Percentiles rank a stretch among this genome's conserved stretches.
These are phyloP conservation scores for Acromyrmex charruanus DNA, from an alignment of 1,140 invertebrate species.

Conservation along the genomic window DNA sequence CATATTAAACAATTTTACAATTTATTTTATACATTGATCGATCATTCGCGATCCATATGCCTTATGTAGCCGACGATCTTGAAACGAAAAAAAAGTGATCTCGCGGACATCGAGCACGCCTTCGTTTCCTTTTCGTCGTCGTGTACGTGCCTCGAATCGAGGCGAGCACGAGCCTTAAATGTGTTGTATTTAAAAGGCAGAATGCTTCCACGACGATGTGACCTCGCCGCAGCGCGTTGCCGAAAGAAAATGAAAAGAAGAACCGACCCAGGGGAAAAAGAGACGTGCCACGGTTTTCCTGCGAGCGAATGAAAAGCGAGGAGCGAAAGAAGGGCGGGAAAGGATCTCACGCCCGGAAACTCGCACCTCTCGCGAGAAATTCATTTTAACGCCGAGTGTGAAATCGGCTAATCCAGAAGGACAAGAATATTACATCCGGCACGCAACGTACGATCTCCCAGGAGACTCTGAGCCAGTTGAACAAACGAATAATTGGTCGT, in stretches of 20 bases:
- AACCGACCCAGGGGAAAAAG: background rate
- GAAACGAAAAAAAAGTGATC: constrained; percentile 31
- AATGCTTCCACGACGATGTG: background rate
- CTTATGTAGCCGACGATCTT: background rate
- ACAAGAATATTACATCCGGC: background rate
- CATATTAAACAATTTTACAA: too few species aligned
- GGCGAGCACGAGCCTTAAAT: constrained; percentile 43
- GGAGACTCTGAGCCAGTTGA: background rate
- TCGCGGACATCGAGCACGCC: constrained; percentile 12
- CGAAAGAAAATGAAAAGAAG: constrained; percentile 47
- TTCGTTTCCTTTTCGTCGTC: constrained; percentile 45
- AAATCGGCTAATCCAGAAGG: background rate
- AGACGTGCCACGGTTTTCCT: background rate
- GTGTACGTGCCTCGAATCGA: constrained; percentile 44
- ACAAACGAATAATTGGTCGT: background rate
- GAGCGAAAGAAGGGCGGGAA: constrained; percentile 16
- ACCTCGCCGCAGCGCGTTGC: constrained; percentile 28
- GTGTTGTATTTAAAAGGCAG: constrained; percentile 41
- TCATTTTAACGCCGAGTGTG: background rate
- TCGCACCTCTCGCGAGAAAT: constrained; percentile 8
- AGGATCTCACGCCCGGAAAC: background rate
- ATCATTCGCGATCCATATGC: background rate
- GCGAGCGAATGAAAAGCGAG: constrained; percentile 16
- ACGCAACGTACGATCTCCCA: background rate
- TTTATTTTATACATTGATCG: background rate